Evolutionary conservation across 2,888 invertebrate genomes (phyloP).

Genomic region (Stomorhina lunata): DNA sequence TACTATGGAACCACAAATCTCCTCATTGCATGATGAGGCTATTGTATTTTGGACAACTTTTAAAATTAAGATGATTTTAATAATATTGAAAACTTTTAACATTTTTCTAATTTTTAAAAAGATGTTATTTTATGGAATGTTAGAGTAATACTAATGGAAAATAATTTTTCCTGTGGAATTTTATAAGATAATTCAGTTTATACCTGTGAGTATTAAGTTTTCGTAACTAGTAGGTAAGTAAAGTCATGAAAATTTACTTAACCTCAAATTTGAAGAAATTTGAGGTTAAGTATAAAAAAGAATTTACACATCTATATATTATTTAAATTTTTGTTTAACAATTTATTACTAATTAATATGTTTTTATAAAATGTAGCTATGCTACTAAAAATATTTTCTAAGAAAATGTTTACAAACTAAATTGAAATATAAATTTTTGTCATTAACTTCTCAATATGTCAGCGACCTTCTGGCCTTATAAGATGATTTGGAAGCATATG

Average conservation of each 20-base stretch:
- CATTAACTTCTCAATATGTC: constrained; percentile 1
- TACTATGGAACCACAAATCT: constrained; percentile 96
- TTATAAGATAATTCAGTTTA: neutral
- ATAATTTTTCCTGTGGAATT: neutral
- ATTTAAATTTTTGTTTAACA: neutral
- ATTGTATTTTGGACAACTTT: neutral
- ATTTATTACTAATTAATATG: neutral
- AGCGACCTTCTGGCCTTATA: constrained; percentile 42
- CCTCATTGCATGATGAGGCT: constrained; percentile 87
- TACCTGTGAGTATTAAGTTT: neutral
- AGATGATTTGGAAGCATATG: constrained; percentile 11
- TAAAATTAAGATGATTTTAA: neutral
- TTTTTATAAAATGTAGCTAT: neutral
- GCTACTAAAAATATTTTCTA: neutral
- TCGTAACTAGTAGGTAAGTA: too few relatives aligned
- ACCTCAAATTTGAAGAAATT: too few relatives aligned
- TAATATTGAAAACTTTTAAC: neutral
- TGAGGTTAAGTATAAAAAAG: too few relatives aligned
- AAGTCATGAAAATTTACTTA: neutral
- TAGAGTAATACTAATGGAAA: neutral
- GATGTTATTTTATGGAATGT: neutral
- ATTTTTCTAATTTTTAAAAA: neutral
- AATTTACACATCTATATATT: neutral
- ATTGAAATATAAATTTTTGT: neutral
- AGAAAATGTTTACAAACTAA: constrained; percentile 2